Conservation (phyloP, 2,797 vertebrate species). For the Typhlichthys subterraneus region DNA sequence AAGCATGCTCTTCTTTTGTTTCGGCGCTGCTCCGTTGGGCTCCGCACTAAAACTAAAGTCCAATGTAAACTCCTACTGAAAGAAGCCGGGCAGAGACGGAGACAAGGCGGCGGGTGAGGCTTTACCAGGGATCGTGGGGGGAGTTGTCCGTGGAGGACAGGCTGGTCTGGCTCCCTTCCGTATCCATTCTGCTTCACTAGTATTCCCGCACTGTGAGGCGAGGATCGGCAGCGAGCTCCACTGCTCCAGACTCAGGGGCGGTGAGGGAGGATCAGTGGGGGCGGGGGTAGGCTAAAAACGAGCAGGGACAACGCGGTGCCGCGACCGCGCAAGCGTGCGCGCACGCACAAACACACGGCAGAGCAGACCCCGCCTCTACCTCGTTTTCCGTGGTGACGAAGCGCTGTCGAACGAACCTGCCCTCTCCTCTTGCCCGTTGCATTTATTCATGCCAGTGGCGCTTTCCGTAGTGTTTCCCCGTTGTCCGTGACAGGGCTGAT, state of each 20-base stretch:
- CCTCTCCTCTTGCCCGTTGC: constrained; percentile 42
- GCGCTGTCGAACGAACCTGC: constrained; percentile 48
- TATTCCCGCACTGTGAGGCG: constrained; percentile 82
- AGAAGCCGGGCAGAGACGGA: constrained; percentile 49
- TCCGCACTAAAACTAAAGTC: constrained; percentile 72
- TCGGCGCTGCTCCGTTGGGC: constrained; percentile 69
- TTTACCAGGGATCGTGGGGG: constrained; percentile 92
- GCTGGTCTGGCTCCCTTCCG: constrained; percentile 92
- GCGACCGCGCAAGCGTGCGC: constrained; percentile 56
- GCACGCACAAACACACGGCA: constrained; percentile 20
- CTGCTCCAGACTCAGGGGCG: constrained; percentile 81
- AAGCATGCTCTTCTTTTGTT: constrained; percentile 80
- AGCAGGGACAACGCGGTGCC: constrained; percentile 76
- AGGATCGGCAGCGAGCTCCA: constrained; percentile 77
- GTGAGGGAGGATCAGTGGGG: constrained; percentile 54
- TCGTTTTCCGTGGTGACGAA: constrained; percentile 54
- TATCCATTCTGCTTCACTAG: constrained; percentile 86
- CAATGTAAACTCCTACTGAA: constrained; percentile 64
- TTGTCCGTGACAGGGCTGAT: constrained; percentile 56
- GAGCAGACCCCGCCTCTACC: constrained; percentile 76
- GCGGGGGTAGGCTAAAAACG: constrained; percentile 51
- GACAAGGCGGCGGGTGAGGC: constrained; percentile 28
- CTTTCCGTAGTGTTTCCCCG: constrained; percentile 61
- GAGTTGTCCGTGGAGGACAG: constrained; percentile 91
- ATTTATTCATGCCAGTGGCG: constrained; percentile 58